A percentile compares a stretch with the other conserved stretches of the same genome.
Evolutionary conservation across 2,888 invertebrate species (phyloP).

Genomic region (Rutpela maculata): DNA sequence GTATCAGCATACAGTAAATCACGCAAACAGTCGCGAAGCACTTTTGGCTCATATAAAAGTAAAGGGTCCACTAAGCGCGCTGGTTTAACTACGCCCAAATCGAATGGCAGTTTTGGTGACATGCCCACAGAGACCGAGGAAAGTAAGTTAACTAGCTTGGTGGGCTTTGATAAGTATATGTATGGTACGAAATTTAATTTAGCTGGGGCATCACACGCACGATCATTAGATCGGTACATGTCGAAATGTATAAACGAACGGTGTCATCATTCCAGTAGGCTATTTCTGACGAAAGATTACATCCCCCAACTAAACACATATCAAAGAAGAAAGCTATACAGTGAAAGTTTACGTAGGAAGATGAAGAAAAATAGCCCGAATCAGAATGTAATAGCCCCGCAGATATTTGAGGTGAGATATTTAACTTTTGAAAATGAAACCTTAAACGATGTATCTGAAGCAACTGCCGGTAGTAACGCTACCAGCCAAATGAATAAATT

Average conservation of each 20-base stretch:
- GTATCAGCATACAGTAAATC: not conserved
- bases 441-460: constrained; percentile 14
- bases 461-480: not conserved
- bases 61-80: not conserved
- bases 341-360: constrained; percentile 56
- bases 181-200: constrained; percentile 43
- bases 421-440: constrained; percentile 52
- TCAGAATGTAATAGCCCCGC: constrained; percentile 49
- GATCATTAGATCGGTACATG: constrained; percentile 50
- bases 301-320: constrained; percentile 56
- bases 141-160: constrained; percentile 42
- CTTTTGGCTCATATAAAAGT: not conserved
- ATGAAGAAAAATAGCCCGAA: constrained; percentile 50
- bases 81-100: constrained; percentile 42
- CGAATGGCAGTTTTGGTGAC: constrained; percentile 49
- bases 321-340: constrained; percentile 60
- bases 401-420: constrained; percentile 62
- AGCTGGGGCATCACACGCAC: constrained; percentile 47
- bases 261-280: constrained; percentile 46
- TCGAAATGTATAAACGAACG: constrained; percentile 46
- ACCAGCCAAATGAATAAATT: not conserved
- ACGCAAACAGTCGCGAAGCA: not conserved
- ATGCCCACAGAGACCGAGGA: constrained; percentile 20
- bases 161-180: constrained; percentile 47
- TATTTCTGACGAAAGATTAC: constrained; percentile 61